Evolutionary conservation across 1,140 invertebrate genomes (phyloP).

Genomic region (Orussus abietinus): DNA sequence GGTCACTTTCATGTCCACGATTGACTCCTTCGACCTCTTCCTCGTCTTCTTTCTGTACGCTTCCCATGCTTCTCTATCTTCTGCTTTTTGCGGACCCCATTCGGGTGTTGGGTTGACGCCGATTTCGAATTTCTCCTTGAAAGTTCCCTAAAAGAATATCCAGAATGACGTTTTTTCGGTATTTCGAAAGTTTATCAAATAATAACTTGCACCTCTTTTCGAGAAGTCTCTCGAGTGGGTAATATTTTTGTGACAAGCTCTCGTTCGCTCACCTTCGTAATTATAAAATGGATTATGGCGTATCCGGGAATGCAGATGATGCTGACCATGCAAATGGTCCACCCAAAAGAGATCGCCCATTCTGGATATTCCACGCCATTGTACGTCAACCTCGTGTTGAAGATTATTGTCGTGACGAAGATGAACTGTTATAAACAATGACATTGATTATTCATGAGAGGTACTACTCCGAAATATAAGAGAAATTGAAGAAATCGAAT

Average conservation of each 20-base stretch:
- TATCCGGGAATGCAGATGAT: conserved; percentile 61
- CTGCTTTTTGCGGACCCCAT: conserved; percentile 35
- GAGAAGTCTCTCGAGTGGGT: neutral
- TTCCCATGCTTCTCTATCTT: conserved; percentile 35
- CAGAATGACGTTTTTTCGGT: too few species aligned
- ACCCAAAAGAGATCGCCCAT: conserved; percentile 64
- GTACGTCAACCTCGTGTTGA: conserved; percentile 57
- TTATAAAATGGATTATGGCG: conserved; percentile 48
- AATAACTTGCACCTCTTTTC: neutral
- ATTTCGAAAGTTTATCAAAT: neutral
- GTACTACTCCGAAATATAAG: conserved; percentile 12
- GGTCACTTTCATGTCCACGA: conserved; percentile 26
- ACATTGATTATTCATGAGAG: conserved; percentile 10
- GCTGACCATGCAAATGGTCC: conserved; percentile 59
- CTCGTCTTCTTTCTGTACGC: conserved; percentile 23
- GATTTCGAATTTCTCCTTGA: conserved; percentile 27
- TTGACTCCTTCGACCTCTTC: conserved; percentile 17
- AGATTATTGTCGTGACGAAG: conserved; percentile 58
- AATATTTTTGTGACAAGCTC: conserved; percentile 5
- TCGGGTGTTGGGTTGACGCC: conserved; percentile 30
- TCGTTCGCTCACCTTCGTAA: conserved; percentile 33
- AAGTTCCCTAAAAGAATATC: conserved; percentile 31
- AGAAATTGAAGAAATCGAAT: conserved; percentile 7
- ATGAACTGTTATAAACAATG: conserved; percentile 53
- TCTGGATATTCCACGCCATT: conserved; percentile 57